A percentile compares a stretch with the other conserved stretches of the same genome.
These are phyloP conservation scores for Sinohyriopsis cumingii DNA, from an alignment of 2,888 invertebrate species.

Conservation along the genomic window DNA sequence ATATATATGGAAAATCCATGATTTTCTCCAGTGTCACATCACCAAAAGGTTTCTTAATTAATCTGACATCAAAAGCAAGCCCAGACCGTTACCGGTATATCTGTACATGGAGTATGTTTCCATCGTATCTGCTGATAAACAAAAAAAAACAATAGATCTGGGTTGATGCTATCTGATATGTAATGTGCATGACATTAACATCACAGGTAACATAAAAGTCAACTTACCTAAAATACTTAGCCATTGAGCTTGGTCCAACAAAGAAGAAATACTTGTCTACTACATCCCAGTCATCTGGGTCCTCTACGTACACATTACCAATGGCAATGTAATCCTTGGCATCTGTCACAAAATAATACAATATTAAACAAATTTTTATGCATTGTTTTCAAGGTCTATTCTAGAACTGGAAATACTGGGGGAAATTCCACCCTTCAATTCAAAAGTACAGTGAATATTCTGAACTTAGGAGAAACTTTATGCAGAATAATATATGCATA, in stretches of 20 bases:
- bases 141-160: not conserved
- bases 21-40: no score
- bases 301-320: constrained; percentile 96
- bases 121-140: not conserved
- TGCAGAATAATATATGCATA: not conserved
- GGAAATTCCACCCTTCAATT: not conserved
- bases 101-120: no score
- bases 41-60: no score
- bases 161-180: no score
- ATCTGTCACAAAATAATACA: constrained; percentile 31
- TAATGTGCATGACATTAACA: not conserved
- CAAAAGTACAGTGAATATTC: no score
- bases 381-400: no score
- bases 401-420: no score
- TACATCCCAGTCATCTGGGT: constrained; percentile 98
- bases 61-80: no score
- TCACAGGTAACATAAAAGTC: not conserved
- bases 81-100: no score
- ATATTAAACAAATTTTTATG: not conserved
- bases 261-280: constrained; percentile 91
- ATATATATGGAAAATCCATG: no score
- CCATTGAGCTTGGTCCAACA: constrained; percentile 42
- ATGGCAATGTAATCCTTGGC: constrained; percentile 86
- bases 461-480: not conserved
- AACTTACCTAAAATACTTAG: constrained; percentile 55